phyloP scores from a whole-genome alignment of 2,888 invertebrate genomes.

The Lathronympha strigana region DNA sequence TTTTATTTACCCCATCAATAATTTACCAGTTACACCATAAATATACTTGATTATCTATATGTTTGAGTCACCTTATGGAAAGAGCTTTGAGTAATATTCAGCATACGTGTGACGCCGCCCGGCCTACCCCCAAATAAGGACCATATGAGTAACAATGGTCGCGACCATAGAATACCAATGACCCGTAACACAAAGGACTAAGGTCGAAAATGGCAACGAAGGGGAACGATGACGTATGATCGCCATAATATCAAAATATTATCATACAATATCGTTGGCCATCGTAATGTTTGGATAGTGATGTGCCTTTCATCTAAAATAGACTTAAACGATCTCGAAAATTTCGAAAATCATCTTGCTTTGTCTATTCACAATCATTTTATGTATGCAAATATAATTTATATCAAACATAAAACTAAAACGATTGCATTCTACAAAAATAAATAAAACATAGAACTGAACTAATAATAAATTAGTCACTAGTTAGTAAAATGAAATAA shows the following conservation, averaged over 20 bases:
- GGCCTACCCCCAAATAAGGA: slow-evolving; percentile 18
- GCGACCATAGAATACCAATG: slow-evolving; percentile 8
- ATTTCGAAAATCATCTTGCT: no score
- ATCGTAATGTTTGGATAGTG: slow-evolving; percentile 57
- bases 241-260: slow-evolving; percentile 75
- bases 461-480: no score
- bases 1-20: no score
- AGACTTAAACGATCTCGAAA: not conserved
- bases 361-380: no score
- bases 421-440: no score
- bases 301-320: slow-evolving; percentile 29
- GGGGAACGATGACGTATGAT: slow-evolving; percentile 62
- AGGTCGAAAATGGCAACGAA: slow-evolving; percentile 43
- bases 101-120: slow-evolving; percentile 16
- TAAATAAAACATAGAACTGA: no score
- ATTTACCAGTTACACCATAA: no score
- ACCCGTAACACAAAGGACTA: slow-evolving; percentile 44
- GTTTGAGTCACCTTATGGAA: no score
- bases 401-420: no score
- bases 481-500: no score
- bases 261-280: slow-evolving; percentile 75
- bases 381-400: no score
- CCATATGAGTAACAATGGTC: slow-evolving; percentile 32
- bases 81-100: not conserved
- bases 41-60: no score